Evolutionary conservation across 1,140 invertebrate genomes (phyloP).

Genomic region (Drepana arcuata): DNA sequence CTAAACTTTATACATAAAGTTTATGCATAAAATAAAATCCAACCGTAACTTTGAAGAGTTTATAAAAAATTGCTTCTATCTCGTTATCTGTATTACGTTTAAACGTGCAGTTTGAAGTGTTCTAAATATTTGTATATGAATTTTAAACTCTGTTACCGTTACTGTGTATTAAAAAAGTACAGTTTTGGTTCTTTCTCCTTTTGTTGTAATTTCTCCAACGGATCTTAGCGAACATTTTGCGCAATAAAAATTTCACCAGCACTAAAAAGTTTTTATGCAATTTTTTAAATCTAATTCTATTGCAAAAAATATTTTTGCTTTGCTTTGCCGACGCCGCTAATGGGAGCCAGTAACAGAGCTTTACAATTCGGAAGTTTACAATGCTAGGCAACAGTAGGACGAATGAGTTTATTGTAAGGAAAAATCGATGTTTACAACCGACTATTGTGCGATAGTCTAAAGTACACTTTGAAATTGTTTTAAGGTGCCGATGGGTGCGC

Average conservation of each 20-base stretch:
- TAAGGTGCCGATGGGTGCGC: slow-evolving; percentile 21
- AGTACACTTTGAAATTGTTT: slow-evolving; percentile 26
- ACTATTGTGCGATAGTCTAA: slow-evolving; percentile 29
- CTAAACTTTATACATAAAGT: no score
- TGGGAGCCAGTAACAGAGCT: slow-evolving; percentile 25
- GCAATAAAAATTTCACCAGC: slow-evolving; percentile 45
- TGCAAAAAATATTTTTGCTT: slow-evolving; percentile 28
- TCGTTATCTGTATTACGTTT: background rate
- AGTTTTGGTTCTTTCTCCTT: no score
- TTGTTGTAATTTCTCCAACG: background rate
- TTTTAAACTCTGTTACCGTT: background rate
- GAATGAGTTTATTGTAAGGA: slow-evolving; percentile 46
- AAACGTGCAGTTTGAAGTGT: background rate
- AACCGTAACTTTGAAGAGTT: no score
- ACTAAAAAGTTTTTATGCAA: slow-evolving; percentile 27
- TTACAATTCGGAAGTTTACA: slow-evolving; percentile 57
- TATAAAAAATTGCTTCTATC: background rate
- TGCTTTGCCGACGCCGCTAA: slow-evolving; percentile 38
- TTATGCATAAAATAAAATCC: no score
- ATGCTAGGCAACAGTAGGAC: slow-evolving; percentile 48
- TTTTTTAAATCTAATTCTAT: slow-evolving; percentile 14
- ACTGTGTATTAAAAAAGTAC: no score
- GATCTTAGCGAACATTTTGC: slow-evolving; percentile 28
- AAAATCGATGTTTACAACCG: slow-evolving; percentile 46
- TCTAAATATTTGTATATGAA: background rate